Base-by-base conservation (phyloP, 2,797 vertebrate genomes). In the Peromyscus attwateri region DNA sequence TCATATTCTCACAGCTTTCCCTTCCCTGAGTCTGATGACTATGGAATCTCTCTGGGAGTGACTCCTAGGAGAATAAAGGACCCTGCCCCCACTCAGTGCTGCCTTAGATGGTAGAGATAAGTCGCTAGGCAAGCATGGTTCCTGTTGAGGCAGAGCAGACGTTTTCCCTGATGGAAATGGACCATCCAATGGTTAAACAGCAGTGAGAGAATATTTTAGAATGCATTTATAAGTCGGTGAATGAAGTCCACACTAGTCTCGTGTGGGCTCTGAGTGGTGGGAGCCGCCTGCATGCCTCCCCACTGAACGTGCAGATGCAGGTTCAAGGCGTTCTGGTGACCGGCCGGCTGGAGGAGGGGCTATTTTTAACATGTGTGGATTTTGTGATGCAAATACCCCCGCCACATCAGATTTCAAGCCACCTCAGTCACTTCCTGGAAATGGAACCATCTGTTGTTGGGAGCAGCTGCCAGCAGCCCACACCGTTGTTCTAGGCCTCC, bases 381-480 rank as follows among this genome's bases (percentile, higher is more conserved):
- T 87, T 75, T 80, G 8, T 57, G 49, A 95, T 94, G 62, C 66
- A 55, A 82, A 55, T 37, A 84, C 70, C 79, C 29, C 40, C n/a
- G 1, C 80, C 43, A 19, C 11, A 23, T 79, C 52, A 12, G 87
- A 79, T 89, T 90, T 92, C 73, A 64, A 88, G 23, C 70, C 66
- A 66, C 64, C 80, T 52, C 68, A 60, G 27, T 37, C 8, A 62
- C 85, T 92, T 95, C 91, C 94, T 85, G 89, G 71, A 93, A 90
- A 71, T 46, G 52, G 55, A 93, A 23, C 88, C 88, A 8, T 88
- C 60, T 90, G 66, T 71, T 92, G 64, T 87, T 43, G 12, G 1
- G 62, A 85, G 71, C 81, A 7, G 1, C 16, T 52, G 57, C 92
- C 76, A 31, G 79, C 9, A 27, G 25, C 31, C 49, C 9, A 23